Evolutionary conservation across 2,113 vertebrate species (phyloP).

Genomic region (Orycteropus afer): DNA sequence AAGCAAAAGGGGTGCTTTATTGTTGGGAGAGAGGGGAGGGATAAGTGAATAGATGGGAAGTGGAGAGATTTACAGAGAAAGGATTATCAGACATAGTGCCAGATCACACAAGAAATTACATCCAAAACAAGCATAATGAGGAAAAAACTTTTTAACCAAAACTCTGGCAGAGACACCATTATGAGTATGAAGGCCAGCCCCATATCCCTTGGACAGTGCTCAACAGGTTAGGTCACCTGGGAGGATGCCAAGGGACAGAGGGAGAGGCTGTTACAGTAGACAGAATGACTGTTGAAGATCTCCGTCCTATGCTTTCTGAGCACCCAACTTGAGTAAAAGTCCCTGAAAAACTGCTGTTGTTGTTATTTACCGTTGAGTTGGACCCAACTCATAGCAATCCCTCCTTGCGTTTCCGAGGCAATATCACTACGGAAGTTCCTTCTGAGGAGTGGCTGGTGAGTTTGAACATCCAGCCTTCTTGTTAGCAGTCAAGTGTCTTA

Average conservation of each 20-base stretch:
- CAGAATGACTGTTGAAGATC: neutral
- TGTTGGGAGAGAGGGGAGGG: neutral
- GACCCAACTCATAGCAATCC: too few relatives aligned
- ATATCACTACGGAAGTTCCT: too few relatives aligned
- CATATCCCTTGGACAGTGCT: neutral
- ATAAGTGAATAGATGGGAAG: neutral
- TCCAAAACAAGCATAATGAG: neutral
- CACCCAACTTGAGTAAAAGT: neutral
- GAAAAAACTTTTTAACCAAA: constrained; percentile 1
- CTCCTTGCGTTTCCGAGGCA: too few relatives aligned
- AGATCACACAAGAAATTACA: neutral
- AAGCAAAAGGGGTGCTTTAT: neutral
- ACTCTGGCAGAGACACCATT: neutral
- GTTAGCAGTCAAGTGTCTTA: too few relatives aligned
- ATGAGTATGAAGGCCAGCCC: neutral
- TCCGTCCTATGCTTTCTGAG: neutral
- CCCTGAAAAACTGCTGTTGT: too few relatives aligned
- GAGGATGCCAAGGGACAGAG: neutral
- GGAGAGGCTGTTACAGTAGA: neutral
- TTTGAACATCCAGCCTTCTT: too few relatives aligned
- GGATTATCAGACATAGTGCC: neutral
- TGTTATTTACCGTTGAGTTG: too few relatives aligned
- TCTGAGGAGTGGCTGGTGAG: too few relatives aligned
- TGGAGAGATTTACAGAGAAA: constrained; percentile 16
- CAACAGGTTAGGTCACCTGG: neutral